phyloP scores from a whole-genome alignment of 2,888 invertebrate species.

The Ochropacha duplaris region DNA sequence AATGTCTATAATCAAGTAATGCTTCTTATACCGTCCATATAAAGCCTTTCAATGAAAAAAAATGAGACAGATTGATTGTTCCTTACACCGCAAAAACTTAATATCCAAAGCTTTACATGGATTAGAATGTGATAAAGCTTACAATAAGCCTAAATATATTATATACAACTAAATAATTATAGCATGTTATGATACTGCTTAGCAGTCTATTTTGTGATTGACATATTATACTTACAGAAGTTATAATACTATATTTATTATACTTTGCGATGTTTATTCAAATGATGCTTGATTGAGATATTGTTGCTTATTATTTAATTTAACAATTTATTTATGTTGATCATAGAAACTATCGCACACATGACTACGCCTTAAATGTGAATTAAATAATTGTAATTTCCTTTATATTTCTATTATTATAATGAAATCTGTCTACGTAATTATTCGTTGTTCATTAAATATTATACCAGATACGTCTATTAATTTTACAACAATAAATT shows the following conservation, averaged over 20 bases:
- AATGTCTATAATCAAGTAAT: slow-evolving; percentile 8
- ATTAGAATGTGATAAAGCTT: not conserved
- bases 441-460: slow-evolving; percentile 47
- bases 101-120: not conserved
- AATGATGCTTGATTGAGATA: not conserved
- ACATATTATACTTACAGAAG: slow-evolving; percentile 23
- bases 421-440: slow-evolving; percentile 17
- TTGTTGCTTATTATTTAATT: not conserved
- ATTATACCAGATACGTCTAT: slow-evolving; percentile 28
- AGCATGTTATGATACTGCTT: slow-evolving; percentile 31
- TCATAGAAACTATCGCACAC: not conserved
- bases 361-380: slow-evolving; percentile 2
- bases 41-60: slow-evolving; percentile 28
- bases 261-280: not conserved
- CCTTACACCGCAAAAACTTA: not conserved
- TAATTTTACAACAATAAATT: no score
- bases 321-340: slow-evolving; percentile 3
- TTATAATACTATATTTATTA: slow-evolving; percentile 26
- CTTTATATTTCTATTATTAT: not conserved
- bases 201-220: slow-evolving; percentile 45
- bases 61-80: not conserved
- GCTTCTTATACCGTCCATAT: slow-evolving; percentile 64
- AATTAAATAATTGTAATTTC: not conserved
- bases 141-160: not conserved
- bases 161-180: slow-evolving; percentile 13